Evolutionary conservation across 2,113 vertebrate species (phyloP), one percentile per base, ranked within the genome.

Genomic region (Butorides virescens): DNA sequence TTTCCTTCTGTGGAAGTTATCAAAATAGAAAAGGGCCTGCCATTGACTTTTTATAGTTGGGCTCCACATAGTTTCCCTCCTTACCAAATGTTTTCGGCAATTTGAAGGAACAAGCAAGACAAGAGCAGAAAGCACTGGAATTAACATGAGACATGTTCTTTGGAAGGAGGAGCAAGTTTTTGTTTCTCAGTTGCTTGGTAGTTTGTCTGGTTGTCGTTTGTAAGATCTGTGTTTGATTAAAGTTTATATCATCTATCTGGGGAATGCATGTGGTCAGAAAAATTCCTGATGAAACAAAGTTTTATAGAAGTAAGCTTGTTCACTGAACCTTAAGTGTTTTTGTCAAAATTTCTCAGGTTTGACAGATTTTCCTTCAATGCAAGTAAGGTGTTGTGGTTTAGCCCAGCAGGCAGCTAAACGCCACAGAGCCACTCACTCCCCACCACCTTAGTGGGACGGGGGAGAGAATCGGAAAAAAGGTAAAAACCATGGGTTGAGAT

Each of bases 151-250:
- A 50, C 0, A 1, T 50, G 34, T 71, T 84, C 36, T 67, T 58
- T 30, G 37, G 55, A 62, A 89, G 52, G 37, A 92, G 17, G 29
- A 91, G 3, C 3, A 62, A 77, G 29, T 16, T 50, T 84, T 88
- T 91, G 9, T 78, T 94, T 77, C 61, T 71, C 32, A 16, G 32
- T 74, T 94, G 13, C 37, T 50, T 66, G 22, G n/a, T 59, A 63
- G n/a, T 59, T 93, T 81, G 19, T 89, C 83, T 97, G 84, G 92
- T 71, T 66, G 59, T 63, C 1, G 0, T 89, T 85, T 91, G 32
- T 61, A 91, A 82, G 56, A 75, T 88, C 77, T 92, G 77, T 90
- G 20, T 67, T 81, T 91, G 56, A 75, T 91, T 94, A 90, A 66
- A 87, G 32, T 81, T 96, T 78, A 16, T 85, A 71, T 84, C 23